Percentiles rank a stretch among this genome's conserved stretches.
phyloP scores from a whole-genome alignment of 2,797 vertebrate species.

The Mastacembelus armatus region DNA sequence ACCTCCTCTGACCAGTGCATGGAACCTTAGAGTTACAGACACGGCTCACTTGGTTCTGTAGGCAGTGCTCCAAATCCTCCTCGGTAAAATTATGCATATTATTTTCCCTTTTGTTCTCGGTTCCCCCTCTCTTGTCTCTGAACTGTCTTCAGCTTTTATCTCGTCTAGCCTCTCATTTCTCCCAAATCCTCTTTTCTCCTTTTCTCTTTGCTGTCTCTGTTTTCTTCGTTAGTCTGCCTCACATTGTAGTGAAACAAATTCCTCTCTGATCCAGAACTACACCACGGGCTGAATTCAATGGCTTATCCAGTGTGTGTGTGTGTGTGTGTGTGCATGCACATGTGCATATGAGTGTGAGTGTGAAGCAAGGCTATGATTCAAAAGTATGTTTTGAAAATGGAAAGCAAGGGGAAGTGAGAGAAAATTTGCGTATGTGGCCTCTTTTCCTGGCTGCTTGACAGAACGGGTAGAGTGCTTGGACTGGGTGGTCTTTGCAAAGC shows the following conservation, averaged over 20 bases:
- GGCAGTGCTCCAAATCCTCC: conserved; percentile 80
- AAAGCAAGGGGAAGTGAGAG: conserved; percentile 32
- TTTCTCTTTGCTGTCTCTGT: conserved; percentile 56
- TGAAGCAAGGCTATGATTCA: conserved; percentile 33
- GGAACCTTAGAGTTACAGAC: conserved; percentile 38
- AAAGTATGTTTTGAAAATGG: conserved; percentile 46
- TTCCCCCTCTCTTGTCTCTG: conserved; percentile 55
- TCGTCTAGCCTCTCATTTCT: conserved; percentile 55
- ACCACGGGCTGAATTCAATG: conserved; percentile 61
- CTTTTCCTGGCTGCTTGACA: conserved; percentile 65
- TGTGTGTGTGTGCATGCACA: neutral
- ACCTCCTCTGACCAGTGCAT: conserved; percentile 46
- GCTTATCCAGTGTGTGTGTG: conserved; percentile 51
- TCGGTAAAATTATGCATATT: conserved; percentile 82
- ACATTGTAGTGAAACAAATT: conserved; percentile 61
- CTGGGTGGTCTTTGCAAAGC: conserved; percentile 74
- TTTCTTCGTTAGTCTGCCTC: conserved; percentile 65
- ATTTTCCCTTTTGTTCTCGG: conserved; percentile 52
- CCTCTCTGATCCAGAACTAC: conserved; percentile 59
- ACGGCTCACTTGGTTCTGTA: conserved; percentile 81
- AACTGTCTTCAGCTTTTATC: conserved; percentile 60
- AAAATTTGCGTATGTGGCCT: conserved; percentile 66
- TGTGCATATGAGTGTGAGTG: conserved; percentile 22
- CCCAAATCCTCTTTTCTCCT: conserved; percentile 68
- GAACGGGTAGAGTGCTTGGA: conserved; percentile 56